phyloP scores from a whole-genome alignment of 1,140 invertebrate genomes.

The Trichonephila clavata region DNA sequence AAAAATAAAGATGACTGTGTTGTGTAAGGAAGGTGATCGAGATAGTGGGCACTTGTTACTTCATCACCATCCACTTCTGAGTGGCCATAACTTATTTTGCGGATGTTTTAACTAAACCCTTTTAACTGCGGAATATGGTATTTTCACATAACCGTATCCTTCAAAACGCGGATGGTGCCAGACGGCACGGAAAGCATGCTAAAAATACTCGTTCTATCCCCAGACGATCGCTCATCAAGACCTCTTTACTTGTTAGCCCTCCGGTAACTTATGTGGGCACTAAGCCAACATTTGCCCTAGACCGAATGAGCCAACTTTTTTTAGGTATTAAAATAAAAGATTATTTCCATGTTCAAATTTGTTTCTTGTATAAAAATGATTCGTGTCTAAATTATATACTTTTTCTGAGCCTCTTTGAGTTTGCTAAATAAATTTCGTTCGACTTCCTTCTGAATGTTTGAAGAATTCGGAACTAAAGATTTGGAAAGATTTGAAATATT shows the following conservation, averaged over 20 bases:
- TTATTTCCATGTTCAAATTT: not conserved
- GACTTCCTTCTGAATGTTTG: too few species aligned
- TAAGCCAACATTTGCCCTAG: not conserved
- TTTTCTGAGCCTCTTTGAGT: not conserved
- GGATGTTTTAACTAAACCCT: not conserved
- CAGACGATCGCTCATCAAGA: not conserved
- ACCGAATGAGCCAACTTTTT: not conserved
- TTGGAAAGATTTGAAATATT: not conserved
- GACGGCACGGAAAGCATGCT: not conserved
- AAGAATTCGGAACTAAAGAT: too few species aligned
- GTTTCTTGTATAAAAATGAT: not conserved
- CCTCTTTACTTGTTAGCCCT: not conserved
- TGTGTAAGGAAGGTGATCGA: too few species aligned
- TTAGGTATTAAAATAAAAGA: not conserved
- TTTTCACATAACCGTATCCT: not conserved
- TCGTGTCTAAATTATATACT: not conserved
- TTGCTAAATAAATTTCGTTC: not conserved
- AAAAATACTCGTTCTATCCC: conserved; percentile 1
- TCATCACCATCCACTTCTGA: too few species aligned
- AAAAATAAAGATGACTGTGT: too few species aligned
- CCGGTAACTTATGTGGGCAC: not conserved
- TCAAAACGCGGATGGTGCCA: not conserved
- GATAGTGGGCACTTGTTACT: too few species aligned
- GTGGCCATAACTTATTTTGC: too few species aligned
- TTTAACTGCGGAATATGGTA: not conserved